Evolutionary conservation across 2,113 vertebrate genomes (phyloP), one percentile per base, ranked within the genome.

Genomic region (Uropsilus gracilis): DNA sequence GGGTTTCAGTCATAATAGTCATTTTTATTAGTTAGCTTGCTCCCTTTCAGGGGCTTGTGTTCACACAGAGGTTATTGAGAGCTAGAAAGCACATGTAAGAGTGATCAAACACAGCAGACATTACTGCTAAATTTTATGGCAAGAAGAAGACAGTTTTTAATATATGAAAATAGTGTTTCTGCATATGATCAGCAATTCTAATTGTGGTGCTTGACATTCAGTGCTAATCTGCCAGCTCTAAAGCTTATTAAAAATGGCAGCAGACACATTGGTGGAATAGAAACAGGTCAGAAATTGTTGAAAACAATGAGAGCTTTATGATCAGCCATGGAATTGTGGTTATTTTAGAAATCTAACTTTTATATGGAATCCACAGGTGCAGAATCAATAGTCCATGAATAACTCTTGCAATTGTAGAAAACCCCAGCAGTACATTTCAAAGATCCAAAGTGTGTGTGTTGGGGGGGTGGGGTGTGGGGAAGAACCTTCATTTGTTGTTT

Each of bases 211-310:
- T 97, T 98, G 97, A 97, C 96, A 98, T 97, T 98, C 97, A 88
- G 87, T 91, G 93, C 96, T 98, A 98, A 97, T 98, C 97, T 94
- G 88, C 57, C 8, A 10, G 86, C 91, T 98, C 91, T 94, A 96
- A 95, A 97, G 92, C 86, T 98, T 98, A 98, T 97, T 98, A 97
- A 97, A 98, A 98, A 97, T 59, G 57, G 91, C 96, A 98, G 81
- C 10, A 81, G 94, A 95, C 5, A 12, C 90, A 91, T 0, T 92
- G 93, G 75, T 94, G 95, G 90, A 86, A 63, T 8, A 91, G 89
- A 72, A 90, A 44, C 66, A 82, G 96, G 66, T 97, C 91, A 28
- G 8, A 97, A 96, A 91, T 96, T 91, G 50, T 94, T 39, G 34
- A 86, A 97, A 98, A 87, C 61, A 96, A 96, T 95, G 73, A 84